These are phyloP conservation scores for Bostrychus sinensis DNA, from an alignment of 2,113 vertebrate species.

Conservation along the genomic window DNA sequence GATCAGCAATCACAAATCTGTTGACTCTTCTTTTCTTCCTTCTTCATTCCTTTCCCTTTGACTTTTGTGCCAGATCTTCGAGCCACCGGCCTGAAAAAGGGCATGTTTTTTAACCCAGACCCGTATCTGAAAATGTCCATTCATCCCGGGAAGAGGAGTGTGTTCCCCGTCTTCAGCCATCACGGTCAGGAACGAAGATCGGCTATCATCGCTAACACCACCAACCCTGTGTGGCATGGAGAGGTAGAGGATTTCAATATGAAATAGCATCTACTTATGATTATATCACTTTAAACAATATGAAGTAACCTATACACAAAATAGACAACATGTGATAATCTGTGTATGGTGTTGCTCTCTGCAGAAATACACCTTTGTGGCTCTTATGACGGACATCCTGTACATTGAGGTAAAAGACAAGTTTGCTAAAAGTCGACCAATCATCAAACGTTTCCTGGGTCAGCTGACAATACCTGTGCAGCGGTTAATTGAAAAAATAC, in stretches of 20 bases:
- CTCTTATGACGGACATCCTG: constrained; percentile 96
- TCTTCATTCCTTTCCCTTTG: not conserved
- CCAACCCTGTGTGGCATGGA: constrained; percentile 95
- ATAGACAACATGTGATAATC: not conserved
- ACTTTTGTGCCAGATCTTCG: constrained; percentile 84
- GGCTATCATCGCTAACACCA: constrained; percentile 96
- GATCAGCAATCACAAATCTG: not conserved
- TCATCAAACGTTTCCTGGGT: constrained; percentile 98
- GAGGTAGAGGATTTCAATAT: constrained; percentile 81
- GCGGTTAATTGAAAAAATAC: constrained; percentile 91
- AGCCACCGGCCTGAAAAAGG: constrained; percentile 95
- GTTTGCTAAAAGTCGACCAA: constrained; percentile 98
- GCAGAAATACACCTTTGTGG: constrained; percentile 98
- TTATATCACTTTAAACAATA: no score
- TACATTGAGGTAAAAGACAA: constrained; percentile 99
- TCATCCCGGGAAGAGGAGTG: constrained; percentile 95
- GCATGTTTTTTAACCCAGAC: constrained; percentile 99
- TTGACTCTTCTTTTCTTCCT: no score
- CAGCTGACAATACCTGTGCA: constrained; percentile 96
- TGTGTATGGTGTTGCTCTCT: constrained; percentile 49
- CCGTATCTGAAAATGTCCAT: constrained; percentile 99
- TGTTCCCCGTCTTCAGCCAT: constrained; percentile 94
- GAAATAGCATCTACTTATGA: no score
- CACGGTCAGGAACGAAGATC: constrained; percentile 96
- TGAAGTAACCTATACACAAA: no score